Conservation (phyloP, 2,797 vertebrate genomes). For the Epinephelus awoara region DNA sequence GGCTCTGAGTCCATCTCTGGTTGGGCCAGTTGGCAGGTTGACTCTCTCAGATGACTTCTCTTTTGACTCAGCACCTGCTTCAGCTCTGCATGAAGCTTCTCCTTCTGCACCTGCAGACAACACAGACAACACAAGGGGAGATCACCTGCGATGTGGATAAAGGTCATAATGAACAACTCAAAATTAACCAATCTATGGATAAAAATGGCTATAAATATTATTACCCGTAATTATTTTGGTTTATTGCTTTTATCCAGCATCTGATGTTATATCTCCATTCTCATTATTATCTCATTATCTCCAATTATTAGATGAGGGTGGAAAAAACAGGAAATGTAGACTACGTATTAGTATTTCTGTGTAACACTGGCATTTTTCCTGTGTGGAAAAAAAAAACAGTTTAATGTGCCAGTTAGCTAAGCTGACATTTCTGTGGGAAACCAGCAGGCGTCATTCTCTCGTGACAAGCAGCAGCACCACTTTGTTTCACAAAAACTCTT, state of each 20-base stretch:
- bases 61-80: conserved; percentile 91
- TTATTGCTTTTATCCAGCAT: not conserved
- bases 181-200: not conserved
- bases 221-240: not conserved
- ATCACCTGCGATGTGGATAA: not conserved
- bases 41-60: conserved; percentile 82
- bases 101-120: conserved; percentile 85
- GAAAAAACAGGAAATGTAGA: no score
- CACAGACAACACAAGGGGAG: conserved; percentile 3
- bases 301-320: no score
- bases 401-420: not conserved
- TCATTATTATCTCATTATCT: no score
- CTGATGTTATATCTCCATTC: not conserved
- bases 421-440: not conserved
- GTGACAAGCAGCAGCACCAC: not conserved
- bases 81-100: conserved; percentile 92
- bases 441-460: not conserved
- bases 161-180: not conserved
- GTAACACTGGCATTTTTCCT: not conserved
- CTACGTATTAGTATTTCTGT: not conserved
- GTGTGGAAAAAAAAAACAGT: not conserved
- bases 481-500: conserved; percentile 11
- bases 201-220: not conserved
- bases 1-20: conserved; percentile 85
- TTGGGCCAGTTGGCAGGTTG: conserved; percentile 72